phyloP scores from a whole-genome alignment of 2,797 vertebrate species.

The Brotogeris chrysoptera region DNA sequence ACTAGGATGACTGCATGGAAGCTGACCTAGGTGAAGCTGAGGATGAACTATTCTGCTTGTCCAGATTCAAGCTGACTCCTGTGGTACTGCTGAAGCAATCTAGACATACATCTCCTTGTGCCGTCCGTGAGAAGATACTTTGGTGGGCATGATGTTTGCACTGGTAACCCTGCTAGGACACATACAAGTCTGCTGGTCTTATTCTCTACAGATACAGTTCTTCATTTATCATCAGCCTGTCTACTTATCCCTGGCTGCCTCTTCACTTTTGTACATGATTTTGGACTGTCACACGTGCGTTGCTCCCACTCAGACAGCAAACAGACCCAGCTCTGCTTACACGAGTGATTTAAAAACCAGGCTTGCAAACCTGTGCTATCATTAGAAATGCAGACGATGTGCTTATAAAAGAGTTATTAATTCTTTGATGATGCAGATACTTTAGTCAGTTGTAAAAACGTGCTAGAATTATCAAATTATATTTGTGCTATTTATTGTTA shows the following conservation, averaged over 20 bases:
- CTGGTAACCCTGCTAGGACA: background rate
- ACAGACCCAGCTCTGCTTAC: background rate
- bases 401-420: background rate
- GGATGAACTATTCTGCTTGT: background rate
- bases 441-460: background rate
- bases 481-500: background rate
- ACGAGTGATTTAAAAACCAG: background rate
- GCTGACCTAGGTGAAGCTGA: background rate
- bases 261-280: background rate
- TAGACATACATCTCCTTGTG: fast-evolving
- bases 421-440: background rate
- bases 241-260: background rate
- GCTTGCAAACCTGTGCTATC: background rate
- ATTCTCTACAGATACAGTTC: background rate
- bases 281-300: background rate
- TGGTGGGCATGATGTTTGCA: fast-evolving
- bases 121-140: background rate
- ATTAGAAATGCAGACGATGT: background rate
- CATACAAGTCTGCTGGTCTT: background rate
- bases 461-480: background rate
- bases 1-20: background rate
- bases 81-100: background rate
- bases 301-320: background rate
- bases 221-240: background rate
- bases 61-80: background rate